phyloP scores from a whole-genome alignment of 2,888 invertebrate species.

The Flexamia atlantica region DNA sequence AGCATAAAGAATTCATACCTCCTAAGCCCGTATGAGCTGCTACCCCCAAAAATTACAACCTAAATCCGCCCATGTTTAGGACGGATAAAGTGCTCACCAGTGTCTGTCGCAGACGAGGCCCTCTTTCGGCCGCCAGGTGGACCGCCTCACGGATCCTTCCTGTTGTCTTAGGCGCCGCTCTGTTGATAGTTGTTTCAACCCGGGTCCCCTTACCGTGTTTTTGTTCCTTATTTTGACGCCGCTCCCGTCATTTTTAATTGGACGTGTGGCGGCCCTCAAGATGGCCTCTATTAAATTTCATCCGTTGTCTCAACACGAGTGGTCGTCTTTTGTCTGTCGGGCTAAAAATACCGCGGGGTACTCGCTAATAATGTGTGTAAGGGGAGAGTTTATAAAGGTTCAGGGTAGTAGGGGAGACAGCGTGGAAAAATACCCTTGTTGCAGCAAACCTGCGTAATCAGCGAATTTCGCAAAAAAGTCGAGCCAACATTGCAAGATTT shows the following conservation, averaged over 20 bases:
- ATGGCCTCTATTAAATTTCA: slow-evolving; percentile 76
- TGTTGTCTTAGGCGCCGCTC: slow-evolving; percentile 53
- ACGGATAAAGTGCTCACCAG: too few species aligned
- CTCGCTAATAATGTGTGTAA: background rate
- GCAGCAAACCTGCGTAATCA: too few species aligned
- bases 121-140: slow-evolving; percentile 16
- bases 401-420: too few species aligned
- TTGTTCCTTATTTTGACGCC: slow-evolving; percentile 59
- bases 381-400: too few species aligned
- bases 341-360: background rate
- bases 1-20: too few species aligned
- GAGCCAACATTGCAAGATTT: too few species aligned
- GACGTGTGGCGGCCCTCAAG: slow-evolving; percentile 46
- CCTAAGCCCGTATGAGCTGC: too few species aligned
- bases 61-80: too few species aligned
- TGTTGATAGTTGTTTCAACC: slow-evolving; percentile 59
- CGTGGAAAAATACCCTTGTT: too few species aligned
- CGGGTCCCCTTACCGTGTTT: slow-evolving; percentile 54
- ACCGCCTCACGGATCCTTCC: slow-evolving; percentile 37
- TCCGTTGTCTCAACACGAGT: slow-evolving; percentile 34
- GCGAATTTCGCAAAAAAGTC: too few species aligned
- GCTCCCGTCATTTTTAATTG: slow-evolving; percentile 57
- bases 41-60: too few species aligned
- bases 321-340: slow-evolving; percentile 3
- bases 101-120: background rate